These are phyloP conservation scores for Drosophila bocki DNA, from an alignment of 1,140 invertebrate genomes.

Conservation along the genomic window DNA sequence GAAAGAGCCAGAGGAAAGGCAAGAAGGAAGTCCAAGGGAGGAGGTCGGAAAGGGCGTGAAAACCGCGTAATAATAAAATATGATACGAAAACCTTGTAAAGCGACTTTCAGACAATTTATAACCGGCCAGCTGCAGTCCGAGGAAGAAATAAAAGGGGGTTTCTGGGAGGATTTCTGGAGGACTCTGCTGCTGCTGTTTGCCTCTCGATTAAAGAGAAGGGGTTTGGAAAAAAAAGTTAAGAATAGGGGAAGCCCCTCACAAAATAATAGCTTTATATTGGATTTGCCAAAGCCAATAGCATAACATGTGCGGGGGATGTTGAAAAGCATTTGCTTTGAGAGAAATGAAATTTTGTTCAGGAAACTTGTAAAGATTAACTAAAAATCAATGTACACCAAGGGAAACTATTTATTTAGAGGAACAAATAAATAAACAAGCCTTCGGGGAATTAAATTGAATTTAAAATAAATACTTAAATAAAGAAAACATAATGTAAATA, in stretches of 20 bases:
- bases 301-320: conserved; percentile 5
- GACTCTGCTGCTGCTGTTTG: conserved; percentile 15
- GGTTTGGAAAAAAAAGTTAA: neutral
- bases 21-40: conserved; percentile 1
- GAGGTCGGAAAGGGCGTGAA: conserved; percentile 47
- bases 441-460: neutral
- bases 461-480: neutral
- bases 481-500: neutral
- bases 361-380: conserved; percentile 1
- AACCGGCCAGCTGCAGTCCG: conserved; percentile 37
- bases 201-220: conserved; percentile 50
- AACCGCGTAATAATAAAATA: conserved; percentile 73
- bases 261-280: conserved; percentile 37
- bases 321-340: neutral
- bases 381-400: neutral
- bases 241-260: neutral
- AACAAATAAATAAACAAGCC: neutral
- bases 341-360: neutral
- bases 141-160: neutral
- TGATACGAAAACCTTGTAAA: conserved; percentile 70
- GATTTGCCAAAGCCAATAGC: conserved; percentile 44
- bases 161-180: conserved; percentile 1
- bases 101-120: conserved; percentile 72
- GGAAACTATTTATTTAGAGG: too few relatives aligned
- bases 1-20: neutral